These are phyloP conservation scores for Drosophila pallidifrons DNA, from an alignment of 1,140 invertebrate species.

Conservation along the genomic window DNA sequence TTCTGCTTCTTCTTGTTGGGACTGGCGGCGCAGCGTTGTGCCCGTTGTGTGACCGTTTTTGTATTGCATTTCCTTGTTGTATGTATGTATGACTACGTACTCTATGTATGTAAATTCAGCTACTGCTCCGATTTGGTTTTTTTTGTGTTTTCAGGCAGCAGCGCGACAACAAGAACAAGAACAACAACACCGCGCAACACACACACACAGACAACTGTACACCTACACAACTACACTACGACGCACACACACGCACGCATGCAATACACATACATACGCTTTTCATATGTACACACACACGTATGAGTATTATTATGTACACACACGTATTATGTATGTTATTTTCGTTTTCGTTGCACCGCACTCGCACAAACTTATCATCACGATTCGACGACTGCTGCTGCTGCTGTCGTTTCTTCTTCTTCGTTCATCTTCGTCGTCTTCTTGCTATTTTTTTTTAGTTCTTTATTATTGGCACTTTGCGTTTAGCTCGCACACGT, in stretches of 20 bases:
- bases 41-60: constrained; percentile 47
- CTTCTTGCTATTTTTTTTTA: constrained; percentile 48
- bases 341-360: constrained; percentile 80
- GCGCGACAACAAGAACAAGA: constrained; percentile 5
- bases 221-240: constrained; percentile 1
- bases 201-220: constrained; percentile 3
- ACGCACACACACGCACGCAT: constrained; percentile 27
- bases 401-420: constrained; percentile 71
- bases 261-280: constrained; percentile 29
- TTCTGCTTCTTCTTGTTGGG: constrained; percentile 5
- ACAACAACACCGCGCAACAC: constrained; percentile 16
- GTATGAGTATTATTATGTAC: constrained; percentile 63
- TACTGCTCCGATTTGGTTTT: constrained; percentile 72
- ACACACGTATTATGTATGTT: constrained; percentile 71
- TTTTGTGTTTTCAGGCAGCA: constrained; percentile 56
- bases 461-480: constrained; percentile 52
- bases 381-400: constrained; percentile 61
- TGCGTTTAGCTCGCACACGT: constrained; percentile 25
- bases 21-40: constrained; percentile 8
- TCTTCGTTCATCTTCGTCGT: constrained; percentile 77
- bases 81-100: constrained; percentile 30
- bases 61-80: constrained; percentile 74
- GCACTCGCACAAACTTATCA: constrained; percentile 72
- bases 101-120: constrained; percentile 21
- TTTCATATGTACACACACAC: constrained; percentile 27